Conservation (phyloP, 2,797 vertebrate species). For the Sebastes wilsoni region DNA sequence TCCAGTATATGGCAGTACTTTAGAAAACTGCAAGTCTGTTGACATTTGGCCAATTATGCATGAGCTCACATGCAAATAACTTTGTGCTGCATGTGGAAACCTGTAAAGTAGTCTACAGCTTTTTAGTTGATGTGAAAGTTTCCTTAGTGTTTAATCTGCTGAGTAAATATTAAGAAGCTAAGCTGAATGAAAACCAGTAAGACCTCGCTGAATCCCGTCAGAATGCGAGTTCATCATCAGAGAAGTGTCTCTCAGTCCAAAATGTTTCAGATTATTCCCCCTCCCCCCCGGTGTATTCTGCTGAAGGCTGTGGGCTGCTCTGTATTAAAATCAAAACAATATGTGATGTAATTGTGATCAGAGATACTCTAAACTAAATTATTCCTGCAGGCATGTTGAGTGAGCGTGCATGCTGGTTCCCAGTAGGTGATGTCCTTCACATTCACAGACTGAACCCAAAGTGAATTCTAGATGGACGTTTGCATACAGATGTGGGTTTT, state of each 20-base stretch:
- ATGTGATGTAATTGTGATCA: background rate
- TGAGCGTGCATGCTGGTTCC: background rate
- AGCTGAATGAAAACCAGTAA: background rate
- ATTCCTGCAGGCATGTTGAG: background rate
- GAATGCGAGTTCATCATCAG: background rate
- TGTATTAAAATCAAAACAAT: background rate
- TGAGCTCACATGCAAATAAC: background rate
- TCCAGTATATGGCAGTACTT: background rate
- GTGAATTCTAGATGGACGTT: background rate
- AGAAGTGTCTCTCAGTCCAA: no score
- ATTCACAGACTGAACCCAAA: background rate
- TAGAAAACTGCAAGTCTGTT: background rate
- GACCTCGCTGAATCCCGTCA: background rate
- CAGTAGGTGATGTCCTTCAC: no score
- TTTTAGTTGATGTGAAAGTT: background rate
- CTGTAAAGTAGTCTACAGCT: background rate
- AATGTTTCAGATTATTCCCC: background rate
- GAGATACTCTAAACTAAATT: background rate
- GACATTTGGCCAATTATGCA: background rate
- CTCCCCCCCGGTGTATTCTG: background rate
- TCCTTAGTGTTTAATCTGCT: conserved; percentile 3
- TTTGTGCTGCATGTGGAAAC: background rate
- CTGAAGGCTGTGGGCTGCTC: background rate
- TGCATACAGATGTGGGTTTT: background rate
- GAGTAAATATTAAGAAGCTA: conserved; percentile 9